phyloP scores from a whole-genome alignment of 2,113 vertebrate genomes.

The Gyps fulvus region DNA sequence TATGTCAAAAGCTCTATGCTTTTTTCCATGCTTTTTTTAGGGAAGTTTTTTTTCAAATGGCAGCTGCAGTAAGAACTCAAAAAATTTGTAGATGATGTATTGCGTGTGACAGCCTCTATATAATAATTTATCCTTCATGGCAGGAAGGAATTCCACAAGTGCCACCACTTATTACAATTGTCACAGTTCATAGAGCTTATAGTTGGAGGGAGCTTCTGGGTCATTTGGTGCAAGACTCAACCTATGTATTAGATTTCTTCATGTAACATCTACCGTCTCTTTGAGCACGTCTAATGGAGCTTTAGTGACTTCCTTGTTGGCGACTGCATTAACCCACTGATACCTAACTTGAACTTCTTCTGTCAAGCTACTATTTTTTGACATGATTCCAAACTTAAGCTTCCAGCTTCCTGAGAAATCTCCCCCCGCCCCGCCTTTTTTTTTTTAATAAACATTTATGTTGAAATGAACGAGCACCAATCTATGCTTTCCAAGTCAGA shows the following conservation, averaged over 20 bases:
- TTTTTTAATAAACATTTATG: neutral
- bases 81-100: neutral
- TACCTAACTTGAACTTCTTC: neutral
- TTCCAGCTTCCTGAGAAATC: neutral
- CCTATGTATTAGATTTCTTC: neutral
- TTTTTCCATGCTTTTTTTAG: neutral
- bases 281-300: neutral
- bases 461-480: neutral
- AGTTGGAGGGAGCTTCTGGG: neutral
- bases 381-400: neutral
- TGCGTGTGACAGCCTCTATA: neutral
- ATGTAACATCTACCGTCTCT: neutral
- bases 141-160: constrained; percentile 18
- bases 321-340: neutral
- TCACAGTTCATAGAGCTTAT: neutral
- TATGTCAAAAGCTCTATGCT: neutral
- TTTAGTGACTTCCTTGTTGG: neutral
- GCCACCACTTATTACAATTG: neutral
- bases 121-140: neutral
- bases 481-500: neutral
- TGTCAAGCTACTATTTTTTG: neutral
- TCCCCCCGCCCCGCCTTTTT: rapidly evolving
- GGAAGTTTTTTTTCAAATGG: neutral
- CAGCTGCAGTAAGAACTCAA: neutral
- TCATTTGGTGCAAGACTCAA: neutral